Conservation (phyloP, 1,140 invertebrate species). For the Agrilus planipennis region DNA sequence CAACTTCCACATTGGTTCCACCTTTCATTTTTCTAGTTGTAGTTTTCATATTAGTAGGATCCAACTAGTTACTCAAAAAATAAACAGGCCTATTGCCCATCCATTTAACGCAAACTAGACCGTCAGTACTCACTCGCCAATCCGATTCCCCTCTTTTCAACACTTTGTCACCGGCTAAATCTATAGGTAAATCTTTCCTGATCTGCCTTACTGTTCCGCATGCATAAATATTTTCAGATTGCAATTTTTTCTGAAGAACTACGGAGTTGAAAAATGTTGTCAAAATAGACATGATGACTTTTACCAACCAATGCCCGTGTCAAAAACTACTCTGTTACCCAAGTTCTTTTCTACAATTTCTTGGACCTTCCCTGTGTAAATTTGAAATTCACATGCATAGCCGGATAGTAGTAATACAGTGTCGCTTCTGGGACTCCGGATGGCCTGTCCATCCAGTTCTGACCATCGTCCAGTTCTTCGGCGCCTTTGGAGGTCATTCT, state of each 20-base stretch:
- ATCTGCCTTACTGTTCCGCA: slow-evolving; percentile 6
- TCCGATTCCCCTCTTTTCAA: slow-evolving; percentile 23
- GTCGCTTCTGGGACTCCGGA: no score
- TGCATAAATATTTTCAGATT: slow-evolving; percentile 5
- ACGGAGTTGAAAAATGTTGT: slow-evolving; percentile 8
- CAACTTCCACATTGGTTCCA: slow-evolving; percentile 17
- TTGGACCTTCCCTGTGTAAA: no score
- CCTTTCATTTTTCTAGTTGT: slow-evolving; percentile 6
- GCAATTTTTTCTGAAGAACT: slow-evolving; percentile 1
- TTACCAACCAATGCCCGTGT: slow-evolving; percentile 16
- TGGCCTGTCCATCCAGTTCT: no score
- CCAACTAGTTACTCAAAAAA: slow-evolving; percentile 33
- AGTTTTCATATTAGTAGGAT: slow-evolving; percentile 6
- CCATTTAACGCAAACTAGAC: slow-evolving; percentile 31
- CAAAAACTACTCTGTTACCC: slow-evolving; percentile 25
- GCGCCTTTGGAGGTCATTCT: no score
- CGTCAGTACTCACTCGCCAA: slow-evolving; percentile 26
- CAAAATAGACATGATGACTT: slow-evolving; percentile 1
- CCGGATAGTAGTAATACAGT: no score
- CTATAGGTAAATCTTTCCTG: slow-evolving; percentile 3
- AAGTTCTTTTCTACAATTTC: slow-evolving; percentile 27
- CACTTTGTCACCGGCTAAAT: neutral
- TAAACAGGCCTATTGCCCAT: slow-evolving; percentile 32
- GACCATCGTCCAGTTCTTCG: no score
- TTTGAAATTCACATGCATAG: no score